Base-by-base conservation (phyloP, 2,888 invertebrate genomes). In the Aromia moschata region DNA sequence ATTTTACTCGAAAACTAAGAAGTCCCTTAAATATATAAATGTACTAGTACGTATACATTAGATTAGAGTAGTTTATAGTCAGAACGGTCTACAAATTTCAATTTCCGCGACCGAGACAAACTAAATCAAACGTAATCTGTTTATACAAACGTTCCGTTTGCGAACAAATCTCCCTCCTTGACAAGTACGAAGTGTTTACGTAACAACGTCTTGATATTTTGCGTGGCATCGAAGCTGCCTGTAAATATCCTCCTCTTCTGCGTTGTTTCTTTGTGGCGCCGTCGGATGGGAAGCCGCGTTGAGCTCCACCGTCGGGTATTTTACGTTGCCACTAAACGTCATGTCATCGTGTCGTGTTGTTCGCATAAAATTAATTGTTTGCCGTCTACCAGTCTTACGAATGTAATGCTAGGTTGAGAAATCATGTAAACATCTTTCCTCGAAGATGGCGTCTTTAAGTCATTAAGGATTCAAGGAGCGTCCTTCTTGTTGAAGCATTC, bases 221-320 rank as follows among this genome's bases (percentile, higher is more conserved):
- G 49, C 12, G 17, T 33, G 38, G 25, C 37, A 37, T 37, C 49
- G 38, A 37, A 38, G 37, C 14, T 37, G 38, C 49, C 37, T 36
- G 49, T 36, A 49, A 49, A 49, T 49, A 49, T 49, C 49, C 49
- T 20, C 33, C 20, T 20, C n/a, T n/a, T n/a, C 11, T 7, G 36
- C 20, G 38, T 37, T 49, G 49, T 49, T 49, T 15, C 49, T 36
- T 17, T 46, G 17, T 36, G 16, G 16, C 17, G n/a, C 18, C 15
- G n/a, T 12, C 15, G 9, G 20, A 31, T 30, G 16, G 15, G 16
- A 11, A 17, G 9, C 33, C 18, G 5, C 3, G 45, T 14, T 14
- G 31, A 45, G 15, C 45, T 11, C 20, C 11, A 17, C 49, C 12
- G 37, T n/a, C 15, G 33, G 31, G 15, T 46, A 46, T 46, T 46